A percentile compares a stretch with the other conserved stretches of the same genome.
phyloP scores from a whole-genome alignment of 2,888 invertebrate species.

The Eupithecia abbreviata region DNA sequence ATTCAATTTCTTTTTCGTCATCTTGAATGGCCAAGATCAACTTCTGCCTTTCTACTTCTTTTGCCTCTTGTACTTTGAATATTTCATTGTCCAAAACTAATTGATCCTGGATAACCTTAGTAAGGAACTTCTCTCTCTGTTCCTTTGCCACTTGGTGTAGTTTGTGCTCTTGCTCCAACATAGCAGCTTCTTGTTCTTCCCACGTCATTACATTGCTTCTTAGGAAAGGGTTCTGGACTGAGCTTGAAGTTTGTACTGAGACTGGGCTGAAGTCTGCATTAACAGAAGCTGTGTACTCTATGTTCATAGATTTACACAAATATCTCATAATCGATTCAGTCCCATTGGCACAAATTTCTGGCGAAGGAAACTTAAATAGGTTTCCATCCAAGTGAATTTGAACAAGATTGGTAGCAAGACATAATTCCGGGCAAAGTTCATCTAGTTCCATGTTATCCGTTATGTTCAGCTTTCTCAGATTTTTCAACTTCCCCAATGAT shows the following conservation, averaged over 20 bases:
- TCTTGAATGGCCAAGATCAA: conserved; percentile 85
- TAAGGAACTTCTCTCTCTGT: conserved; percentile 85
- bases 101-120: conserved; percentile 84
- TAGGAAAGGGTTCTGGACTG: conserved; percentile 66
- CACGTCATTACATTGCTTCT: conserved; percentile 66
- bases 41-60: conserved; percentile 85
- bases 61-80: conserved; percentile 86
- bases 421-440: conserved; percentile 86
- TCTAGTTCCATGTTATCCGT: conserved; percentile 84
- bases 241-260: conserved; percentile 61
- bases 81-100: conserved; percentile 86
- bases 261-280: conserved; percentile 59
- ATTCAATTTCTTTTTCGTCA: conserved; percentile 86
- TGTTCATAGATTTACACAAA: conserved; percentile 78
- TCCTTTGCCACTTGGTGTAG: conserved; percentile 85
- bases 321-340: conserved; percentile 87
- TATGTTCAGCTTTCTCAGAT: conserved; percentile 85
- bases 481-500: conserved; percentile 85
- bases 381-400: conserved; percentile 85
- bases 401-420: conserved; percentile 85
- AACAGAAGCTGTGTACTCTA: conserved; percentile 78
- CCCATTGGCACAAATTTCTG: conserved; percentile 83
- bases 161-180: conserved; percentile 86
- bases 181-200: conserved; percentile 86
- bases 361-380: conserved; percentile 86